phyloP scores from a whole-genome alignment of 2,113 vertebrate genomes.

The Elachura formosa region DNA sequence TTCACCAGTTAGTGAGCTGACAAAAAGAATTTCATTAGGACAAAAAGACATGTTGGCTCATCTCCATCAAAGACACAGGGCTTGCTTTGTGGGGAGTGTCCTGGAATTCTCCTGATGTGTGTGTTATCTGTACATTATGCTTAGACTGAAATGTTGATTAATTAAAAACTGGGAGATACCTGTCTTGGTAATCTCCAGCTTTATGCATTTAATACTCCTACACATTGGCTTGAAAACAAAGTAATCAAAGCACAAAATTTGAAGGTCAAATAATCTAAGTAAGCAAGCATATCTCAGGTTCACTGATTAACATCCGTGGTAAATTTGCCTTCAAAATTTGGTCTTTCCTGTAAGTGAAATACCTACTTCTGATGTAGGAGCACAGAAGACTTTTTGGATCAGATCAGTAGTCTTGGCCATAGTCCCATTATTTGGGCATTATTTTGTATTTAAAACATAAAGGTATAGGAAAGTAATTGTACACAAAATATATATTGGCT shows the following conservation, averaged over 20 bases:
- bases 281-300: neutral
- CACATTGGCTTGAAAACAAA: neutral
- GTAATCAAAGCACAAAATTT: neutral
- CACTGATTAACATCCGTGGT: neutral
- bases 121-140: neutral
- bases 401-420: neutral
- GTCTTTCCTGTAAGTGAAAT: neutral
- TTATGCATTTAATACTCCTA: neutral
- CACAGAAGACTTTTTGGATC: neutral
- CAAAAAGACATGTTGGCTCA: neutral
- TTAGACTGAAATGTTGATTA: neutral
- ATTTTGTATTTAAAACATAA: neutral
- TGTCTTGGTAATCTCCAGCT: neutral
- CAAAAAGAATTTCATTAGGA: constrained; percentile 16
- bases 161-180: neutral
- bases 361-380: neutral
- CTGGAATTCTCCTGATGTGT: neutral
- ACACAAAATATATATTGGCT: neutral
- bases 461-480: neutral
- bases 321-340: neutral
- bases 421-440: neutral
- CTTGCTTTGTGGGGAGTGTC: neutral
- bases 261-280: neutral
- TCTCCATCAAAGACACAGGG: constrained; percentile 8
- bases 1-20: constrained; percentile 22